Percentiles rank a stretch among this genome's conserved stretches.
These are phyloP conservation scores for Hesperia comma DNA, from an alignment of 2,888 invertebrate genomes.

Conservation along the genomic window DNA sequence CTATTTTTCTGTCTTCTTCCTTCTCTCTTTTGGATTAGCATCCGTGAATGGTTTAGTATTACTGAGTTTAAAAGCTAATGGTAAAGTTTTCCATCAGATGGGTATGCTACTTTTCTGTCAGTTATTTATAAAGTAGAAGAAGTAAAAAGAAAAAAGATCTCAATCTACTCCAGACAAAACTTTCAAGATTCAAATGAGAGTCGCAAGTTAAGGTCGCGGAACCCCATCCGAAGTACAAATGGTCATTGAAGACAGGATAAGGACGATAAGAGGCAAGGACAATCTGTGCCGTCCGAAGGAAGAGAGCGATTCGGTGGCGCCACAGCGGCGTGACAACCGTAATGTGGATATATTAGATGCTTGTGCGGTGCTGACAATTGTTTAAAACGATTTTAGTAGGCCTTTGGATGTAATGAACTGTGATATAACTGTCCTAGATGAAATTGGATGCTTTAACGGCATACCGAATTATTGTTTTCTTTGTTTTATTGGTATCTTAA, in stretches of 20 bases:
- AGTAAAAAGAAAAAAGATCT: too few relatives aligned
- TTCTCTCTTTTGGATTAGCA: too few relatives aligned
- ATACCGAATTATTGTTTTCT: neutral
- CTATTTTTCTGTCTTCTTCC: too few relatives aligned
- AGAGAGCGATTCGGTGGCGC: constrained; percentile 72
- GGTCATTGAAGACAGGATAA: constrained; percentile 62
- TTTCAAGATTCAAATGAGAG: neutral
- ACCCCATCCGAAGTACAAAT: constrained; percentile 31
- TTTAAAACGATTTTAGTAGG: constrained; percentile 34
- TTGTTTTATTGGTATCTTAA: too few relatives aligned
- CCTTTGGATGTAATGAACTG: constrained; percentile 23
- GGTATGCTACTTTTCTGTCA: too few relatives aligned
- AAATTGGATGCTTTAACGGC: constrained; percentile 2
- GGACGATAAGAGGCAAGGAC: constrained; percentile 67
- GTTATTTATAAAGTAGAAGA: too few relatives aligned
- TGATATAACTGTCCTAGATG: constrained; percentile 14
- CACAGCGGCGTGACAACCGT: constrained; percentile 47
- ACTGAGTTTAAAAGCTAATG: too few relatives aligned
- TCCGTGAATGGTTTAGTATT: too few relatives aligned
- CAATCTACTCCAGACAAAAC: neutral
- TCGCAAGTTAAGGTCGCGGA: constrained; percentile 20
- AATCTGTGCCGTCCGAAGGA: constrained; percentile 73
- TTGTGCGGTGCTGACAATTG: constrained; percentile 36
- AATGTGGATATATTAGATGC: constrained; percentile 37
- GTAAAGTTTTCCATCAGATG: too few relatives aligned